Conservation (phyloP, 1,140 invertebrate genomes). For the Apis dorsata region DNA sequence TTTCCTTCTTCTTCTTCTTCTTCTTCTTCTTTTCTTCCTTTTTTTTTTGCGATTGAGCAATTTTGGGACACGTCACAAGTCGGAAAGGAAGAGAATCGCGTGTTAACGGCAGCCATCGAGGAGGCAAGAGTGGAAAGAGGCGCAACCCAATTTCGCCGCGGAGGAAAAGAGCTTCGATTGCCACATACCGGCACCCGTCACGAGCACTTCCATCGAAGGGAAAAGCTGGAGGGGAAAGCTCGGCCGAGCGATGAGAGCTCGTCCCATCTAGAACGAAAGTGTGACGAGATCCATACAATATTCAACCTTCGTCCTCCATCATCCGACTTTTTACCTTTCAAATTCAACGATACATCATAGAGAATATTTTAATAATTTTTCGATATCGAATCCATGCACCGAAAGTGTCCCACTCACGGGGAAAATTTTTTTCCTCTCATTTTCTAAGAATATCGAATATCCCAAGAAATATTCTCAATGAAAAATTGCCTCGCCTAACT, state of each 20-base stretch:
- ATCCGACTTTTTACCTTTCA: not conserved
- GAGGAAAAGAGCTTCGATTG: slow-evolving; percentile 33
- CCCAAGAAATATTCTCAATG: too few species aligned
- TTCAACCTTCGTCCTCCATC: slow-evolving; percentile 19
- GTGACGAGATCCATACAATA: slow-evolving; percentile 55
- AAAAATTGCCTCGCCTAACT: too few species aligned
- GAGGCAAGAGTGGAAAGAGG: slow-evolving; percentile 29
- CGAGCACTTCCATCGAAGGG: slow-evolving; percentile 46
- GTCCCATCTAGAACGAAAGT: slow-evolving; percentile 44
- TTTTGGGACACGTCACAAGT: not conserved
- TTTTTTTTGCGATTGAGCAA: not conserved
- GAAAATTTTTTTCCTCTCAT: too few species aligned
- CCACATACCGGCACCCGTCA: slow-evolving; percentile 47
- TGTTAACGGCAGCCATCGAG: slow-evolving; percentile 29
- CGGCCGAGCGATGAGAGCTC: slow-evolving; percentile 30
- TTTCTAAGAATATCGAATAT: too few species aligned
- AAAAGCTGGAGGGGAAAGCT: slow-evolving; percentile 38
- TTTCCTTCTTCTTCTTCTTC: not conserved
- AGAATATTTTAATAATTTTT: not conserved
- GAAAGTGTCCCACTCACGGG: too few species aligned
- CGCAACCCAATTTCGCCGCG: slow-evolving; percentile 53
- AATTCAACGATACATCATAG: not conserved
- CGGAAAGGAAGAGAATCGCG: slow-evolving; percentile 10
- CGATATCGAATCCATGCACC: too few species aligned
- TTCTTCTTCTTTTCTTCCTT: not conserved